Evolutionary conservation across 1,140 invertebrate species (phyloP).

Genomic region (Micrasema minimum): DNA sequence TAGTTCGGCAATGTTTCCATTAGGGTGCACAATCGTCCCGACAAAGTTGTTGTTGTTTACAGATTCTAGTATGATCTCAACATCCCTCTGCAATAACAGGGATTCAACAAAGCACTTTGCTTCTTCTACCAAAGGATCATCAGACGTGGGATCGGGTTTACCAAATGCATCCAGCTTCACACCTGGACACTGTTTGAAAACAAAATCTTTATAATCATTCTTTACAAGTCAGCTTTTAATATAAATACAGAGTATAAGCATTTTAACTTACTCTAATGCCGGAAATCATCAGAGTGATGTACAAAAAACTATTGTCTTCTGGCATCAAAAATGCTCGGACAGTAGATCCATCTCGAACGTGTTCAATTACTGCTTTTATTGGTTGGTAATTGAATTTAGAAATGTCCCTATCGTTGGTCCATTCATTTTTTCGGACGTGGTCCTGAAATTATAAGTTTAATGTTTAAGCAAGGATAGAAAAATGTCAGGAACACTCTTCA

Average conservation of each 20-base stretch:
- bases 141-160: conserved; percentile 70
- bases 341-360: conserved; percentile 96
- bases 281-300: conserved; percentile 93
- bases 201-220: background rate
- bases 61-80: conserved; percentile 92
- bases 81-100: conserved; percentile 90
- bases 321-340: conserved; percentile 90
- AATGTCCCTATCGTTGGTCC: conserved; percentile 81
- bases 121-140: conserved; percentile 64
- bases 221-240: background rate
- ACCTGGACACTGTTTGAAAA: conserved; percentile 73
- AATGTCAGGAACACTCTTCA: too few species aligned
- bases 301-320: conserved; percentile 71
- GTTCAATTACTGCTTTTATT: conserved; percentile 86
- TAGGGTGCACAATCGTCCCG: conserved; percentile 93
- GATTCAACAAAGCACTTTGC: conserved; percentile 87
- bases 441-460: too few species aligned
- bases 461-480: too few species aligned
- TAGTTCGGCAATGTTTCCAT: conserved; percentile 94
- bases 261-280: conserved; percentile 81
- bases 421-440: conserved; percentile 87
- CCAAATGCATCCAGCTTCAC: conserved; percentile 77
- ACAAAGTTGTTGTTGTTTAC: conserved; percentile 94
- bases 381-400: conserved; percentile 68
- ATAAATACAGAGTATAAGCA: background rate